Evolutionary conservation across 2,888 invertebrate genomes (phyloP).

Genomic region (Cistogaster globosa): DNA sequence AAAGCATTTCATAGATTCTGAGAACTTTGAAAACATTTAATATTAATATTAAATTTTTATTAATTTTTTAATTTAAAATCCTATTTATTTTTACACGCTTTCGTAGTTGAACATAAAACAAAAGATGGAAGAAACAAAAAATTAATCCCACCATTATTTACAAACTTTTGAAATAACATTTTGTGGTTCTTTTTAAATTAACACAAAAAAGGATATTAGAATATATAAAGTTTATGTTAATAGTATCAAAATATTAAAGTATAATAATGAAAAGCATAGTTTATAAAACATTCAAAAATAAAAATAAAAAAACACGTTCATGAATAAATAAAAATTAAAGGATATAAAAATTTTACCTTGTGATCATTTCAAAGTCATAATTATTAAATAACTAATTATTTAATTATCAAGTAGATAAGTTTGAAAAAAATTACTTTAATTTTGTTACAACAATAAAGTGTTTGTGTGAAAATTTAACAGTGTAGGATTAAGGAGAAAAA

Average conservation of each 20-base stretch:
- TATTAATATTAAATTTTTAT: no score
- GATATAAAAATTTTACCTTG: slow-evolving; percentile 77
- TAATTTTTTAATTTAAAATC: not conserved
- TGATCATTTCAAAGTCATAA: slow-evolving; percentile 79
- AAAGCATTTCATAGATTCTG: no score
- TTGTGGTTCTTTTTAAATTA: slow-evolving; percentile 63
- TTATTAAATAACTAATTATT: no score
- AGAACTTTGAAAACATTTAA: no score
- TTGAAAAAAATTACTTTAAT: not conserved
- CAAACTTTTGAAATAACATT: slow-evolving; percentile 75
- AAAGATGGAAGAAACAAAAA: slow-evolving; percentile 70
- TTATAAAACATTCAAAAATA: not conserved
- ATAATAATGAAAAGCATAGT: no score
- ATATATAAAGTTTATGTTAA: not conserved
- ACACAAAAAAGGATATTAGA: slow-evolving; percentile 9
- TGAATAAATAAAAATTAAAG: not conserved
- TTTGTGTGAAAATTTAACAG: no score
- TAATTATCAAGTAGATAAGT: slow-evolving; percentile 3
- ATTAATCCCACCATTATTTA: slow-evolving; percentile 82
- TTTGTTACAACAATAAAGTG: no score
- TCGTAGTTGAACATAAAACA: not conserved
- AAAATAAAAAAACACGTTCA: not conserved
- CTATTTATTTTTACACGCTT: not conserved
- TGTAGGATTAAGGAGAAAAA: no score
- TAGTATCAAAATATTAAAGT: slow-evolving; percentile 12